Conservation (phyloP, 2,113 vertebrate species). For the Emydocephalus ijimae region DNA sequence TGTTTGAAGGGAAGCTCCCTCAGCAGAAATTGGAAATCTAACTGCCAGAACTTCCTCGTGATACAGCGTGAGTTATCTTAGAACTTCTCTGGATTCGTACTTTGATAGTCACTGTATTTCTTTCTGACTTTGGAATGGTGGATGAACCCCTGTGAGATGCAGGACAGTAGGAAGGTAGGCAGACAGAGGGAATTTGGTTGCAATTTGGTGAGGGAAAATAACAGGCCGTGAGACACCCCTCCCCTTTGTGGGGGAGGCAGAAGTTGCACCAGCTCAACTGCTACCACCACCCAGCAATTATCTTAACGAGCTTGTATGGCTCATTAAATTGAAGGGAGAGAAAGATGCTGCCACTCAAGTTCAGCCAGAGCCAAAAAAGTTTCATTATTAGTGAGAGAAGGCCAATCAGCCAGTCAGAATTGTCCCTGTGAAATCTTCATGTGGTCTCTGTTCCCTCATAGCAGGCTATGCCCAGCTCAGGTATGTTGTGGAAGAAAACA, state of each 20-base stretch:
- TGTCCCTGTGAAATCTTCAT: not conserved
- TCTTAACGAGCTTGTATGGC: not conserved
- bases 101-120: not conserved
- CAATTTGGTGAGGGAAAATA: not conserved
- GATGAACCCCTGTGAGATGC: not conserved
- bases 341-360: not conserved
- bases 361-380: not conserved
- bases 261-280: slow-evolving; percentile 5
- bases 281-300: slow-evolving; percentile 25
- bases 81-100: not conserved
- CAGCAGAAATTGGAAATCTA: not conserved
- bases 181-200: not conserved
- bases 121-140: not conserved
- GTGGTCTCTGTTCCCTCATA: not conserved
- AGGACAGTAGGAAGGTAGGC: not conserved
- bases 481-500: not conserved
- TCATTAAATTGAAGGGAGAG: not conserved
- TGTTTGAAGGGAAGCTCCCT: not conserved
- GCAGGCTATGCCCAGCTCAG: not conserved
- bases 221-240: not conserved
- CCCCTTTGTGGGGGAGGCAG: not conserved
- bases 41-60: not conserved
- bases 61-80: not conserved
- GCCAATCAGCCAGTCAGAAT: not conserved
- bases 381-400: not conserved